phyloP scores from a whole-genome alignment of 2,888 invertebrate genomes.

The Philonicus albiceps region DNA sequence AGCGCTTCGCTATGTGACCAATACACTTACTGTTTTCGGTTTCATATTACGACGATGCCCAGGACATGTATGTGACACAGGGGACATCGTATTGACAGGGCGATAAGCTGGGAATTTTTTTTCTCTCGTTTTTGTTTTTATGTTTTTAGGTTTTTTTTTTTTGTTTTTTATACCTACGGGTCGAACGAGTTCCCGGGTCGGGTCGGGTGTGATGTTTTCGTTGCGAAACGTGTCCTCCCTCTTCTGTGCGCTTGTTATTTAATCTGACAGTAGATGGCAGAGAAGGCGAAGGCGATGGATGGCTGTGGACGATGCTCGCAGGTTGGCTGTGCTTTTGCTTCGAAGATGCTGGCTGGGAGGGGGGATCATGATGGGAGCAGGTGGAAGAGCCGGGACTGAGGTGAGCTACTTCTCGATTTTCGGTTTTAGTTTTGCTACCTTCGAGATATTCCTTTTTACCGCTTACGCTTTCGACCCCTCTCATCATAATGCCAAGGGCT shows the following conservation, averaged over 20 bases:
- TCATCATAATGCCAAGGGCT: not conserved
- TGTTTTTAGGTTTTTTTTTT: not conserved
- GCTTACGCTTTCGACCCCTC: not conserved
- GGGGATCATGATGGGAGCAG: not conserved
- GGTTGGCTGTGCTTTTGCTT: not conserved
- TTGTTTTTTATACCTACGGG: not conserved
- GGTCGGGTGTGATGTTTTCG: constrained; percentile 38
- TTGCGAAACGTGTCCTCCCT: constrained; percentile 30
- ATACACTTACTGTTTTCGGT: constrained; percentile 8
- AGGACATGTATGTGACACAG: constrained; percentile 43
- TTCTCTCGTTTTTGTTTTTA: not conserved
- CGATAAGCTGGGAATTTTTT: constrained; percentile 40
- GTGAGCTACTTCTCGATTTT: not conserved
- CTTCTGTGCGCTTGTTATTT: constrained; percentile 28
- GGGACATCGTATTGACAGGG: constrained; percentile 41
- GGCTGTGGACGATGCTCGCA: constrained; percentile 17
- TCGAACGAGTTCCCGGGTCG: constrained; percentile 19
- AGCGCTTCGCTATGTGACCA: constrained; percentile 24
- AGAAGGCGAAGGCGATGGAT: constrained; percentile 29
- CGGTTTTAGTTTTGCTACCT: constrained; percentile 18
- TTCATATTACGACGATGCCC: constrained; percentile 12
- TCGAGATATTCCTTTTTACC: not conserved
- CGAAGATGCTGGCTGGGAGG: not conserved
- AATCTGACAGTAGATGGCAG: constrained; percentile 30
- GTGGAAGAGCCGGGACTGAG: not conserved